Evolutionary conservation across 2,888 invertebrate species (phyloP).

Genomic region (Ormyrus thymus): DNA sequence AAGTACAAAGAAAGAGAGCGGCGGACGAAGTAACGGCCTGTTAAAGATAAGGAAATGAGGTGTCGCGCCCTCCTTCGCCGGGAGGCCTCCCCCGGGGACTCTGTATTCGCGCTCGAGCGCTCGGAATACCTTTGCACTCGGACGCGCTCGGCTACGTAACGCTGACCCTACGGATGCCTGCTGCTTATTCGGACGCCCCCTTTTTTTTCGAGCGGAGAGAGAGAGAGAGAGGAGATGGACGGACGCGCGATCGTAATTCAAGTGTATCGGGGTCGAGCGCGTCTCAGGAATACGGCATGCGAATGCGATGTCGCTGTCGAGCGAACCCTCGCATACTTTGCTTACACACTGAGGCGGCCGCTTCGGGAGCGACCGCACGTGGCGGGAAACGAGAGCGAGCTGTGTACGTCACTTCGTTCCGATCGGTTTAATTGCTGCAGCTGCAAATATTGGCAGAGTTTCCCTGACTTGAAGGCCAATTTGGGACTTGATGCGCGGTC

Average conservation of each 20-base stretch:
- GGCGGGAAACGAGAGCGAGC: too few relatives aligned
- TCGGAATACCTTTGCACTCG: constrained; percentile 73
- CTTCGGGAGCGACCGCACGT: too few relatives aligned
- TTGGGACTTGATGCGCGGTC: too few relatives aligned
- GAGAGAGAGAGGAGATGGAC: constrained; percentile 23
- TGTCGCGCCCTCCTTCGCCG: constrained; percentile 66
- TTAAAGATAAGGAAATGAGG: constrained; percentile 76
- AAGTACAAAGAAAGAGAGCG: not conserved
- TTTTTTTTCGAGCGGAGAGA: constrained; percentile 49
- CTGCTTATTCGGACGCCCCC: constrained; percentile 25
- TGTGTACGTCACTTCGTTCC: too few relatives aligned
- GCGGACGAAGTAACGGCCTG: constrained; percentile 70
- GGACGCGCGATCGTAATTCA: constrained; percentile 52
- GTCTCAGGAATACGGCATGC: not conserved
- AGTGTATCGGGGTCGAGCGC: constrained; percentile 55
- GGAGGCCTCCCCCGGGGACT: constrained; percentile 49
- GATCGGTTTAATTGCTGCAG: too few relatives aligned
- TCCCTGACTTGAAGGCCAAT: too few relatives aligned
- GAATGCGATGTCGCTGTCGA: not conserved
- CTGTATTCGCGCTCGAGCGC: constrained; percentile 54
- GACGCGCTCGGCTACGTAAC: constrained; percentile 62
- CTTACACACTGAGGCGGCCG: too few relatives aligned
- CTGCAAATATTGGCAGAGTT: too few relatives aligned
- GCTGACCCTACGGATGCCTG: constrained; percentile 63
- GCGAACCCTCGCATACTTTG: too few relatives aligned